Base-by-base conservation (phyloP, 1,140 invertebrate genomes). In the Glossosoma conforme region DNA sequence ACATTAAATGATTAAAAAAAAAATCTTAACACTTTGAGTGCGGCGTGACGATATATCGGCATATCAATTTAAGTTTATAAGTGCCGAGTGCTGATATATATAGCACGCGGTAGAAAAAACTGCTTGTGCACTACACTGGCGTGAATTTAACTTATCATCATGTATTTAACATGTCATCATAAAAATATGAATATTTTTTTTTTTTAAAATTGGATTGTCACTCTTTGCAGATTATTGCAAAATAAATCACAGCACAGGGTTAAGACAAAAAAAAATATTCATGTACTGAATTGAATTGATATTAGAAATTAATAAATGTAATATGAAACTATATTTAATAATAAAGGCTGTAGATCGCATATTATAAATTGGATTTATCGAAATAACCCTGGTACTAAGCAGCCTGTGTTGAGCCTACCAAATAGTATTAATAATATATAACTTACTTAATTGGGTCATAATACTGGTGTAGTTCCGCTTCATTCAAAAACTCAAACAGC, bases 381-480 rank as follows among this genome's bases (percentile, higher is more conserved):
- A 28, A 6, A 8, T 28, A 28, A 28, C 6, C n/a, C 6, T 28
- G n/a, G 6, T 28, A 28, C n/a, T 28, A 28, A 28, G 25, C n/a
- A 8, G 6, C 6, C 6, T 6, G n/a, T 6, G 25, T 8, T 28
- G 6, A 28, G 25, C 6, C 6, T 28, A n/a, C 25, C 6, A 28
- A 28, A n/a, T 8, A 28, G n/a, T 28, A 8, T 15, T 30, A 36
- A 36, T 37, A 15, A 50, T 32, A 44, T 51, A 36, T 10, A 2
- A 46, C 49, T 75, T 66, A 78, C 76, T 77, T 78, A 59, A 78
- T 75, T 59, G 71, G 69, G 65, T 76, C 77, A 75, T 91, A 92
- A 75, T 94, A 95, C 61, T 94, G 89, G 59, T 90, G 86, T 11
- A 95, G 76, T 67, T 94, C 89, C 19, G 91, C 89, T 70, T 94